Percentiles rank a stretch among this genome's conserved stretches.
These are phyloP conservation scores for Cordylochernes scorpioides DNA, from an alignment of 2,888 invertebrate genomes.

Conservation along the genomic window DNA sequence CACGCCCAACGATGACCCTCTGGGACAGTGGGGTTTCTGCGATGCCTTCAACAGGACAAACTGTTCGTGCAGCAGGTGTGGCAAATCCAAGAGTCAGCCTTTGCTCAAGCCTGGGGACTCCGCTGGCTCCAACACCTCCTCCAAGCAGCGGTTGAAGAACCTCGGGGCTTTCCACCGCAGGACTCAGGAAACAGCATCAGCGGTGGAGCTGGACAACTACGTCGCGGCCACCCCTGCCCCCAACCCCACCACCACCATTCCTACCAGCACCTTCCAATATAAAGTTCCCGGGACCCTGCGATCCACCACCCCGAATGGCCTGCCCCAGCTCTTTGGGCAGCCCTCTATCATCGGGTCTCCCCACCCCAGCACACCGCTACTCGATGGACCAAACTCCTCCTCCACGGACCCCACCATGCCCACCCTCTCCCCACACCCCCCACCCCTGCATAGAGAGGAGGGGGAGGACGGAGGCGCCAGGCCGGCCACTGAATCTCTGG, in stretches of 20 bases:
- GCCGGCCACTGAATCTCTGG: conserved; percentile 9
- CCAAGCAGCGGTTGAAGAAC: no score
- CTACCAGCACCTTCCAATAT: background rate
- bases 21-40: conserved; percentile 51
- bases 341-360: conserved; percentile 36
- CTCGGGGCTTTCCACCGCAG: no score
- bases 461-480: no score
- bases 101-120: no score
- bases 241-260: background rate
- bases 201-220: conserved; percentile 7
- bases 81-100: no score
- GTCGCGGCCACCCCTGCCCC: conserved; percentile 6
- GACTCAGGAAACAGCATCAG: conserved; percentile 3
- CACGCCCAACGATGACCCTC: conserved; percentile 14
- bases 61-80: conserved; percentile 62
- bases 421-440: conserved; percentile 40
- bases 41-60: conserved; percentile 59
- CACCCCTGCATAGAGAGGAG: conserved; percentile 20
- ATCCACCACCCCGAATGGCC: conserved; percentile 22
- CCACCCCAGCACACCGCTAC: conserved; percentile 38
- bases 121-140: no score
- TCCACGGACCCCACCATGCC: conserved; percentile 39
- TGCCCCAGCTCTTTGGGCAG: conserved; percentile 26
- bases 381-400: conserved; percentile 40
- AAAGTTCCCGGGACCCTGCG: conserved; percentile 1